Conservation (phyloP, 2,888 invertebrate genomes). For the Caenorhabditis sulstoni region DNA sequence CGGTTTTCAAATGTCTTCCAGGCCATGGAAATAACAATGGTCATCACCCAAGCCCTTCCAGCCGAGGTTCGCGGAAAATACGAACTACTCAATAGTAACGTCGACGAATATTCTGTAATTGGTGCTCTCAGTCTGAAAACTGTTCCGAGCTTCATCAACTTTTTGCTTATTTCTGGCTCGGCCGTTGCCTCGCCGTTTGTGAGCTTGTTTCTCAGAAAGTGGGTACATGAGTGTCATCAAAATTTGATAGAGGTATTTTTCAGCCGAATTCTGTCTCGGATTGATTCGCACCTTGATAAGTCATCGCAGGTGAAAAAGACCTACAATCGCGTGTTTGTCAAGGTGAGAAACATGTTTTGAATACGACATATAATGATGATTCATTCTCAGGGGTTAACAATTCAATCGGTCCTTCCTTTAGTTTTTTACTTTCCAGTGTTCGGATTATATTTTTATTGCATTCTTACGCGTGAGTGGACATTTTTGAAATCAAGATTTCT, state of each 20-base stretch:
- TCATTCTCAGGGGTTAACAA: slow-evolving; percentile 38
- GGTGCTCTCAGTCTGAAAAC: slow-evolving; percentile 32
- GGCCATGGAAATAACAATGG: slow-evolving; percentile 30
- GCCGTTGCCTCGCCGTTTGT: slow-evolving; percentile 29
- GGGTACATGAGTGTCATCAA: neutral
- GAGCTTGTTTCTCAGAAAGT: slow-evolving; percentile 28
- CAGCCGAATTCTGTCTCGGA: neutral
- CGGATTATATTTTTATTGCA: slow-evolving; percentile 27
- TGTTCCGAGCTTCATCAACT: slow-evolving; percentile 27
- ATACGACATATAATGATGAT: neutral
- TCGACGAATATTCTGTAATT: slow-evolving; percentile 27
- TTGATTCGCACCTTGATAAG: slow-evolving; percentile 33
- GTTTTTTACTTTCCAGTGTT: slow-evolving; percentile 38
- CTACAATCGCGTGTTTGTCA: slow-evolving; percentile 30
- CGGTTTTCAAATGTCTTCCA: too few relatives aligned
- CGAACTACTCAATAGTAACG: slow-evolving; percentile 1
- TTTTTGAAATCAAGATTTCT: neutral
- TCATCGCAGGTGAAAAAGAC: slow-evolving; percentile 21
- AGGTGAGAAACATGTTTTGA: slow-evolving; percentile 5
- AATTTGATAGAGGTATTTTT: neutral
- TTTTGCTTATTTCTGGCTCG: slow-evolving; percentile 23
- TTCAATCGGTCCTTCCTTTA: slow-evolving; percentile 39
- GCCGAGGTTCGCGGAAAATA: slow-evolving; percentile 14
- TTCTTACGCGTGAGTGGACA: slow-evolving; percentile 34
- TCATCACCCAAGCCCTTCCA: slow-evolving; percentile 28